These are phyloP conservation scores for Oceanodroma leucorhoa DNA, from an alignment of 2,797 vertebrate species.

Conservation along the genomic window DNA sequence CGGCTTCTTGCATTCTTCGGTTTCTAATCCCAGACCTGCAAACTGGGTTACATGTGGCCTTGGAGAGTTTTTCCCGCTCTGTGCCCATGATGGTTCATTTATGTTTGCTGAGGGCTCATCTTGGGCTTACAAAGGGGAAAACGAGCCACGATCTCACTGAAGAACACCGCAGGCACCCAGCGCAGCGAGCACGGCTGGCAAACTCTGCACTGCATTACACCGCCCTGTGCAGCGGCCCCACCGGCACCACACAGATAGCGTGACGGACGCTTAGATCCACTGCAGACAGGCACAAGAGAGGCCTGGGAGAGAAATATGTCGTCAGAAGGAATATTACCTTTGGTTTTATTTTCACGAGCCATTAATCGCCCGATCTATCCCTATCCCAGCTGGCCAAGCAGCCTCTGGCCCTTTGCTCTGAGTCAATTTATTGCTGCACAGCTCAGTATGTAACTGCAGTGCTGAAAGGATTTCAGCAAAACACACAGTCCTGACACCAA, in stretches of 20 bases:
- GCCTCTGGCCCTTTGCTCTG: not conserved
- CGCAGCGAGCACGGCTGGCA: not conserved
- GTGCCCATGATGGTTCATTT: not conserved
- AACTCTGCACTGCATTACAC: not conserved
- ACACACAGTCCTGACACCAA: not conserved
- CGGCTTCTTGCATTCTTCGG: not conserved
- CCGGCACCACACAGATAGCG: not conserved
- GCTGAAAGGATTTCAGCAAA: conserved; percentile 10
- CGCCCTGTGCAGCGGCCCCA: fast-evolving
- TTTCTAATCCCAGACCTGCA: not conserved
- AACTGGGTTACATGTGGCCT: not conserved
- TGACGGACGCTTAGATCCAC: not conserved
- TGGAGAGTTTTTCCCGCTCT: not conserved
- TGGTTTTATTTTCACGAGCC: not conserved
- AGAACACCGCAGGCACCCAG: not conserved
- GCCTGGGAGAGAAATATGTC: not conserved
- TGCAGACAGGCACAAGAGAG: not conserved
- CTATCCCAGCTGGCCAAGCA: not conserved
- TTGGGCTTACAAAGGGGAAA: not conserved
- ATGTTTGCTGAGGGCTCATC: not conserved
- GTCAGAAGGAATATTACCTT: not conserved
- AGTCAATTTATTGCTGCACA: not conserved
- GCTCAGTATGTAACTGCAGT: not conserved
- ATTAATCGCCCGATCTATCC: not conserved
- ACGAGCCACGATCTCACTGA: not conserved